phyloP scores from a whole-genome alignment of 30 jellyfish, hydroid and myxozoan species.

The Cassiopea xamachana region DNA sequence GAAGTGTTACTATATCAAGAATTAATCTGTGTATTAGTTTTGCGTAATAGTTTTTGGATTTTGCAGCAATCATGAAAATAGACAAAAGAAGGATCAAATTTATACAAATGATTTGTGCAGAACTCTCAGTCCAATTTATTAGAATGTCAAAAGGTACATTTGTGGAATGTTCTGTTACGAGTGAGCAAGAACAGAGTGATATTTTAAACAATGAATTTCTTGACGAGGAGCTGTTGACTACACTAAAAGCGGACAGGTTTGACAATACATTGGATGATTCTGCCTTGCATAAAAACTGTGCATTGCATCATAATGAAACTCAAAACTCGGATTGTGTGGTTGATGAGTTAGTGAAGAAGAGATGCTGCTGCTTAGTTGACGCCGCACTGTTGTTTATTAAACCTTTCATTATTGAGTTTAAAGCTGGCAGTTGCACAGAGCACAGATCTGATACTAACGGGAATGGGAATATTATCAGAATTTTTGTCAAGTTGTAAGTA shows the following conservation, averaged over 20 bases:
- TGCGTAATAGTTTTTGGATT: background rate
- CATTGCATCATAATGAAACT: background rate
- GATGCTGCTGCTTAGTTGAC: conserved; percentile 45
- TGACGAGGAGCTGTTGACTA: background rate
- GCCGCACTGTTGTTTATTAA: conserved; percentile 23
- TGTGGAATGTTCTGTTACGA: conserved; percentile 5
- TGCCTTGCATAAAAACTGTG: background rate
- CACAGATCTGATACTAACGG: background rate
- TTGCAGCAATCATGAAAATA: conserved; percentile 26
- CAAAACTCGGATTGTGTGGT: background rate
- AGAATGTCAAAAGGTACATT: conserved; percentile 3
- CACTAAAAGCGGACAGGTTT: background rate
- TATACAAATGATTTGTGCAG: conserved; percentile 12
- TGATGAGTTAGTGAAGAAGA: conserved; percentile 18
- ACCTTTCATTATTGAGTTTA: conserved; percentile 10
- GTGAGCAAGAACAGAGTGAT: background rate
- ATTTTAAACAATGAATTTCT: background rate
- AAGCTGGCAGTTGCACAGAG: background rate
- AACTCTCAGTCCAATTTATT: conserved; percentile 21
- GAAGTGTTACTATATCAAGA: too few relatives aligned
- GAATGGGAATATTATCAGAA: background rate
- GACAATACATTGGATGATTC: background rate
- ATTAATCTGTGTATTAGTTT: too few relatives aligned
- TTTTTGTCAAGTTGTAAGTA: background rate
- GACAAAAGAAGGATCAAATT: conserved; percentile 4